Evolutionary conservation across 2,113 vertebrate genomes (phyloP).

Genomic region (Reinhardtius hippoglossoides): DNA sequence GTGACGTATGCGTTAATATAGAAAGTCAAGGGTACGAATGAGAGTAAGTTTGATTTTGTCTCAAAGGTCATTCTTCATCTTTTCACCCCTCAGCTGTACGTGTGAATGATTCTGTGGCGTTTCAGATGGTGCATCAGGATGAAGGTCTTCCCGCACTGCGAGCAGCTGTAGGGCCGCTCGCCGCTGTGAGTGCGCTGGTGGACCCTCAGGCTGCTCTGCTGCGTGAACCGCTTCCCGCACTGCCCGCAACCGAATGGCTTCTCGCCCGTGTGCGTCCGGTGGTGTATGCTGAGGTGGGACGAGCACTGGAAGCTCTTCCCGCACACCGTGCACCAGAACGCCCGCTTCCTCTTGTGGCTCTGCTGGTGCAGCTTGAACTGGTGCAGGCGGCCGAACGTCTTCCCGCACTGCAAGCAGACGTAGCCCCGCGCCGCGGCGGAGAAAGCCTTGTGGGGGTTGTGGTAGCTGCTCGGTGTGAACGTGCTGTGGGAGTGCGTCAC

Average conservation of each 20-base stretch:
- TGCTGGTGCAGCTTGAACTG: conserved; percentile 81
- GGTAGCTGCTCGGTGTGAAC: conserved; percentile 32
- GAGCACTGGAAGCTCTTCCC: conserved; percentile 80
- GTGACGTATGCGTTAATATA: conserved; percentile 50
- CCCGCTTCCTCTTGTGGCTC: conserved; percentile 75
- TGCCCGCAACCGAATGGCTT: conserved; percentile 76
- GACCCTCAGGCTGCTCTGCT: conserved; percentile 81
- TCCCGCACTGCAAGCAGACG: conserved; percentile 74
- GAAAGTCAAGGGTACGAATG: conserved; percentile 22
- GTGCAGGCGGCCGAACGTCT: conserved; percentile 70
- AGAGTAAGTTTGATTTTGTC: conserved; percentile 11
- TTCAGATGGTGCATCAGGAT: conserved; percentile 81
- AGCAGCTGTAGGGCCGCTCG: conserved; percentile 79
- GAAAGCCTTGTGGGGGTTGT: conserved; percentile 29
- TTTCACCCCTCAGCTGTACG: conserved; percentile 59
- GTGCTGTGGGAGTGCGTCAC: conserved; percentile 29
- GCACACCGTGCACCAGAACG: conserved; percentile 79
- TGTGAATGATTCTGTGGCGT: conserved; percentile 75
- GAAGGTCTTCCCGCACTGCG: conserved; percentile 80
- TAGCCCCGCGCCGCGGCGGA: conserved; percentile 45
- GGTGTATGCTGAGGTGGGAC: conserved; percentile 79
- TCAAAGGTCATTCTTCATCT: neutral
- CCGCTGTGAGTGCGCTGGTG: conserved; percentile 83
- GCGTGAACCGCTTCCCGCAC: conserved; percentile 80
- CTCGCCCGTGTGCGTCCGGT: conserved; percentile 81